Conservation (phyloP, 2,797 vertebrate species). For the Perodicticus potto region DNA sequence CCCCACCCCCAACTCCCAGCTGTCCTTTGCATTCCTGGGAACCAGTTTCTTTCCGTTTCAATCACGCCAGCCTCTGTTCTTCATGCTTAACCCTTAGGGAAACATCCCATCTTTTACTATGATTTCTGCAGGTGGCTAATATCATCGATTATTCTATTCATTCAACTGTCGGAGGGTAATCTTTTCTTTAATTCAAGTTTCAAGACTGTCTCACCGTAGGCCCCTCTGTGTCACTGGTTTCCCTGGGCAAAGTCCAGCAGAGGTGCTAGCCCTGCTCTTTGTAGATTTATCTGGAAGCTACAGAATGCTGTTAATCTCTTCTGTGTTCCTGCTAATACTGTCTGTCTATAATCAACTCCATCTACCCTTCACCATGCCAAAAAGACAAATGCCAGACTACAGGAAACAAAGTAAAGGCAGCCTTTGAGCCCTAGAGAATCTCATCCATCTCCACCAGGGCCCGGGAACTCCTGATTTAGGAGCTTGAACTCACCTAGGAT, state of each 20-base stretch:
- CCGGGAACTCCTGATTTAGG: conserved; percentile 44
- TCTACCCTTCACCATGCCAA: background rate
- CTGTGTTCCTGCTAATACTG: background rate
- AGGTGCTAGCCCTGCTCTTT: background rate
- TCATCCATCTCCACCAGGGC: background rate
- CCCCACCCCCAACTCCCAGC: background rate
- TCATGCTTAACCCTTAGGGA: conserved; percentile 41
- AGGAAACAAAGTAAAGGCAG: conserved; percentile 18
- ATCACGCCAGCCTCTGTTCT: background rate
- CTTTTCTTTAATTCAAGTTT: conserved; percentile 47
- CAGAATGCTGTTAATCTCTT: background rate
- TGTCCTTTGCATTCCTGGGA: background rate
- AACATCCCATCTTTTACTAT: background rate
- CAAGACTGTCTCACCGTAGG: conserved; percentile 34
- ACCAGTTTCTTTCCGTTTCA: conserved; percentile 29
- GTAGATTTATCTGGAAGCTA: background rate
- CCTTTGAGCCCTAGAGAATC: background rate
- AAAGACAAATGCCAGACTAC: conserved; percentile 18
- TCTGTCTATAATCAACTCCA: conserved; percentile 45
- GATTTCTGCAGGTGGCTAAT: conserved; percentile 62
- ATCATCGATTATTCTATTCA: conserved; percentile 50
- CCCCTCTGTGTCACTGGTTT: background rate
- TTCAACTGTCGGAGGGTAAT: conserved; percentile 63
- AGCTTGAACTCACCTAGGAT: background rate
- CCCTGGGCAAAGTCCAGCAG: background rate